Evolutionary conservation across 2,888 invertebrate genomes (phyloP).

Genomic region (Schrankia costaestrigalis): DNA sequence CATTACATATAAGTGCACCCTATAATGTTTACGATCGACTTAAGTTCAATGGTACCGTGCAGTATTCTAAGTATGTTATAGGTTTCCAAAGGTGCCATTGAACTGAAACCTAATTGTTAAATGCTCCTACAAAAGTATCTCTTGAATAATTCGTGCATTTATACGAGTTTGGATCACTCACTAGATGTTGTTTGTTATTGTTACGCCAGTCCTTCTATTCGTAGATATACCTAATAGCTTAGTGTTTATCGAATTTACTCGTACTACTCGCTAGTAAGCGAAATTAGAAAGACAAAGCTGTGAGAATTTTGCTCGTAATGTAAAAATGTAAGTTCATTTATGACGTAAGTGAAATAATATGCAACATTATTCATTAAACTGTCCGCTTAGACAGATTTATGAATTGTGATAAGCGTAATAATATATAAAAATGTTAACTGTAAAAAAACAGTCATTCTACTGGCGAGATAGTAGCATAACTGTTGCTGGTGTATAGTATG

Average conservation of each 20-base stretch:
- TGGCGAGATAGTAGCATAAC: no score
- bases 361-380: slow-evolving; percentile 44
- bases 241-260: slow-evolving; percentile 76
- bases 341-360: slow-evolving; percentile 61
- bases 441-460: no score
- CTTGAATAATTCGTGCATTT: slow-evolving; percentile 30
- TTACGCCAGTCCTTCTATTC: slow-evolving; percentile 53
- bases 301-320: slow-evolving; percentile 78
- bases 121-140: slow-evolving; percentile 16
- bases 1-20: no score
- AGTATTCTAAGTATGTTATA: no score
- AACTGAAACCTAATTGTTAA: no score
- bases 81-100: no score
- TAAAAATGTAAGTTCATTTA: slow-evolving; percentile 74
- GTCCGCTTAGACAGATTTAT: slow-evolving; percentile 48
- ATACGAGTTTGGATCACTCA: slow-evolving; percentile 36
- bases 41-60: no score
- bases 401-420: no score
- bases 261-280: slow-evolving; percentile 72
- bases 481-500: no score
- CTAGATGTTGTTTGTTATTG: slow-evolving; percentile 44
- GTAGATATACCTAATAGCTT: slow-evolving; percentile 50
- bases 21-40: no score
- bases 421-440: no score
- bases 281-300: slow-evolving; percentile 81